Base-by-base conservation (phyloP, 2,113 vertebrate genomes). In the Danionella cerebrum region DNA sequence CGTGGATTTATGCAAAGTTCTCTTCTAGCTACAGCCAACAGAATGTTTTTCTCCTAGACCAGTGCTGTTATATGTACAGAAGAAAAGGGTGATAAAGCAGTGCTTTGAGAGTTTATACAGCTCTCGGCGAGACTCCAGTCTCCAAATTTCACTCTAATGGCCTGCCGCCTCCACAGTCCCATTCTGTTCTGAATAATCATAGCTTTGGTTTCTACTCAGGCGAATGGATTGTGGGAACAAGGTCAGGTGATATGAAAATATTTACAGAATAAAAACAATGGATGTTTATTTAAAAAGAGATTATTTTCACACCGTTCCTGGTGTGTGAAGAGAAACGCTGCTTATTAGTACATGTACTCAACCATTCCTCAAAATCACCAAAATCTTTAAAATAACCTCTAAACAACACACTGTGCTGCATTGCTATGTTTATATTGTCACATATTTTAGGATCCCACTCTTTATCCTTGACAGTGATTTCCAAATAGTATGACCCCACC, bases 61-160 rank as follows among this genome's bases (percentile, higher is more conserved):
- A 35, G 41, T 45, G 29, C 54, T 14, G 36, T 31, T 54, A 62
- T 74, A 66, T 64, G 10, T 74, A 60, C 14, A 22, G 62, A 45
- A 13, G 38, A 27, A 60, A 70, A 33, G 48, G 66, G 70, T 53
- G 33, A 53, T 44, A 58, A 3, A 21, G 52, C 54, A 62, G 31
- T 19, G 47, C 33, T 62, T 71, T 48, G 21, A 55, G 65, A 75
- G 22, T 44, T 8, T 44, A 51, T 63, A 24, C 29, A 2, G 21
- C 41, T 48, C 6, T 16, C 54, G 5, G 63, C 62, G 73, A 36
- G 55, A 75, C 64, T n/a, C 33, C 64, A 67, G 55, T 75, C 68
- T 58, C 71, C 51, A 75, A 25, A 75, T 70, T 55, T 52, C 48
- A 63, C 14, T 50, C 33, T 54, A 55, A 25, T 4, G 8, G 33